Conservation (phyloP, 2,888 invertebrate species). For the Podotricha telesiphe region DNA sequence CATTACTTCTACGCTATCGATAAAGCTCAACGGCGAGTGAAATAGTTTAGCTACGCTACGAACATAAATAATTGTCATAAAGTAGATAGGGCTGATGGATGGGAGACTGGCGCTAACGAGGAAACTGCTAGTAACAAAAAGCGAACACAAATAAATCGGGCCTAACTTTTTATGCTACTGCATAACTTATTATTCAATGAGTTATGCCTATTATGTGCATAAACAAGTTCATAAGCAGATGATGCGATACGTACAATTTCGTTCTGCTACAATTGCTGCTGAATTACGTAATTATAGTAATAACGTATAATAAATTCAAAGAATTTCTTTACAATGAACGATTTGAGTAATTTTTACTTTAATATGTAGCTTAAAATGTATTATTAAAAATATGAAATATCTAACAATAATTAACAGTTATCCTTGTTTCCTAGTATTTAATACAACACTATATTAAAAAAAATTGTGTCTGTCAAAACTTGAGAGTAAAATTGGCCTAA, state of each 20-base stretch:
- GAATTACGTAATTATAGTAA: conserved; percentile 29
- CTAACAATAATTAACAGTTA: background rate
- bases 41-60: conserved; percentile 77
- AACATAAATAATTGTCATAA: conserved; percentile 84
- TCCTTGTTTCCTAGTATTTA: background rate
- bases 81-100: conserved; percentile 80
- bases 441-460: background rate
- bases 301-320: background rate
- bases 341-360: background rate
- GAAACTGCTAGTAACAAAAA: conserved; percentile 60
- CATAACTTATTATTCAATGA: conserved; percentile 55
- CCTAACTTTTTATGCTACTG: conserved; percentile 45
- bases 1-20: conserved; percentile 82
- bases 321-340: background rate
- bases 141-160: conserved; percentile 47
- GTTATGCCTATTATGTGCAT: conserved; percentile 52
- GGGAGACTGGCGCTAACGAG: conserved; percentile 68
- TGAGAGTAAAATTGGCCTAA: conserved; percentile 6
- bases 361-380: background rate
- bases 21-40: conserved; percentile 82
- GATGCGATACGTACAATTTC: conserved; percentile 54
- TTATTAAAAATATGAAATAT: conserved; percentile 3
- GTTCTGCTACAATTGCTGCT: conserved; percentile 55
- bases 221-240: conserved; percentile 53
- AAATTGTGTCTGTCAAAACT: background rate